These are phyloP conservation scores for Sanderia malayensis DNA, from an alignment of 30 jellyfish, hydroid and myxozoan species.

Conservation along the genomic window DNA sequence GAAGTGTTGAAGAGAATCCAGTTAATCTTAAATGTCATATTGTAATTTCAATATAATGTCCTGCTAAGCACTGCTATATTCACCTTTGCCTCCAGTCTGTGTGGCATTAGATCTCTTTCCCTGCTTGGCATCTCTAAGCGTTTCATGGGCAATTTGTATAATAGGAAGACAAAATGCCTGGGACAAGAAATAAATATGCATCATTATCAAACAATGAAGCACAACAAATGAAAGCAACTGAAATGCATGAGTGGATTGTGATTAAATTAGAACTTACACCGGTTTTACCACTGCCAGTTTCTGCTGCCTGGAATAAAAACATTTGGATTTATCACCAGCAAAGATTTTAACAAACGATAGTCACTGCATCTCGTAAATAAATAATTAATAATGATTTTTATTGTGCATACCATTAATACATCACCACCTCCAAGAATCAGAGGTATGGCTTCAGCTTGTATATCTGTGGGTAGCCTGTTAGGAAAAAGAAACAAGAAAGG, in stretches of 20 bases:
- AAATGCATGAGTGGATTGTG: too few species aligned
- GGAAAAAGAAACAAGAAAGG: too few species aligned
- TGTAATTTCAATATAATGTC: too few species aligned
- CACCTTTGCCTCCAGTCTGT: not conserved
- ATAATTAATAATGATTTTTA: too few species aligned
- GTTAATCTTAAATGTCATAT: too few species aligned
- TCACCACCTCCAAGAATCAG: constrained; percentile 99
- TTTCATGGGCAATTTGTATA: constrained; percentile 94
- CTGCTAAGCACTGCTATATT: not conserved
- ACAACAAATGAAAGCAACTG: too few species aligned
- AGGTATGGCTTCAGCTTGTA: constrained; percentile 99
- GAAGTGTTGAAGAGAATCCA: too few species aligned
- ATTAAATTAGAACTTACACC: constrained; percentile 92
- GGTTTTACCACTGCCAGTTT: constrained; percentile 99
- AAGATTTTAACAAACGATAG: too few species aligned
- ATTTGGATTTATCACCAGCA: too few species aligned
- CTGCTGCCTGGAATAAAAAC: too few species aligned
- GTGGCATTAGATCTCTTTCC: constrained; percentile 30
- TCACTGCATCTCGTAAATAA: too few species aligned
- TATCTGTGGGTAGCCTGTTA: constrained; percentile 95
- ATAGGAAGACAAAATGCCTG: constrained; percentile 98
- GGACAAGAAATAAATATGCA: not conserved
- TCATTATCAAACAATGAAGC: too few species aligned
- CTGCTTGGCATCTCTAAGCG: constrained; percentile 74
- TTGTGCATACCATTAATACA: constrained; percentile 95